Conservation (phyloP, 2,888 invertebrate genomes). For the Ommatoiulus sabulosus region DNA sequence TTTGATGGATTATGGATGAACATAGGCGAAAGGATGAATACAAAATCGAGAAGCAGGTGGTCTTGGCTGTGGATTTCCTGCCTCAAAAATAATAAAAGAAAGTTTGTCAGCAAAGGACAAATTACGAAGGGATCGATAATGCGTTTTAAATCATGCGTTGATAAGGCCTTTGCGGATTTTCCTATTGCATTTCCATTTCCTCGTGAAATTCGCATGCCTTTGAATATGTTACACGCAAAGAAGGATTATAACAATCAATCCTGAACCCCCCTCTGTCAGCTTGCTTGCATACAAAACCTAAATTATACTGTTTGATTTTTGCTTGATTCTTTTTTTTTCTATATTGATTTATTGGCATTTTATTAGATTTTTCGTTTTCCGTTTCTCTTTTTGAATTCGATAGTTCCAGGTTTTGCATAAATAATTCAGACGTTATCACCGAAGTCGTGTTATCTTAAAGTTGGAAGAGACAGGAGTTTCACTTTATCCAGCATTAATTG, state of each 20-base stretch:
- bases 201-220: constrained; percentile 16
- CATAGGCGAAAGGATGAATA: too few species aligned
- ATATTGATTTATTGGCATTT: not conserved
- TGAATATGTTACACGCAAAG: not conserved
- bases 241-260: constrained; percentile 26
- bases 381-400: not conserved
- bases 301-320: not conserved
- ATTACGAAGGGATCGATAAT: constrained; percentile 3
- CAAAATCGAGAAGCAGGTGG: not conserved
- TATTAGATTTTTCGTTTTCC: not conserved
- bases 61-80: not conserved
- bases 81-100: not conserved
- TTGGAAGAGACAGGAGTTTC: not conserved
- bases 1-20: not conserved
- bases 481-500: not conserved
- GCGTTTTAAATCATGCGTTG: not conserved
- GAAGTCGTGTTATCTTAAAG: not conserved
- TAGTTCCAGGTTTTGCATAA: not conserved
- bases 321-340: not conserved
- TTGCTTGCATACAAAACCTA: not conserved
- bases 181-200: not conserved
- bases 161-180: not conserved
- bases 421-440: not conserved
- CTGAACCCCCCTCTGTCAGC: not conserved
- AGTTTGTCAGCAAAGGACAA: not conserved